Base-by-base conservation (phyloP, 1,140 invertebrate species). In the Acyrthosiphon pisum region DNA sequence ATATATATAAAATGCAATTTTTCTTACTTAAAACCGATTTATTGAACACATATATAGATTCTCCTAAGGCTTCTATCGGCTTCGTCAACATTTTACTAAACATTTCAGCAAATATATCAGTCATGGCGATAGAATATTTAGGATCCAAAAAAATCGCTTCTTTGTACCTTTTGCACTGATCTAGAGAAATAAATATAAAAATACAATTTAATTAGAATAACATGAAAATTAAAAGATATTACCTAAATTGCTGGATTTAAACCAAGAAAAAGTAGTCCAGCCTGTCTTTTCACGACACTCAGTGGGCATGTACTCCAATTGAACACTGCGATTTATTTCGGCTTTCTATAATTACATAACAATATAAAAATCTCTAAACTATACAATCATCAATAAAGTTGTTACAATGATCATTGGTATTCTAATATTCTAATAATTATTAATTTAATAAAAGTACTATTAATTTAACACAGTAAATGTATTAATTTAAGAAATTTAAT, bases 21-120 rank as follows among this genome's bases (percentile, higher is more conserved):
- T 11, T 86, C 46, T 93, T 86, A 93, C 91, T 93, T 56, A 93
- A 93, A 84, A 46, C 91, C 20, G 91, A 37, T 84, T 93, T 93
- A 56, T 93, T 93, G 44, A 93, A 93, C 30, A 53, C 22, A 56
- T 93, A 93, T 30, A 93, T 93, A 20, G 91, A 93, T 20, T 41
- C 48, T 93, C 91, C 91, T 44, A 93, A 93, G 8, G n/a, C 22
- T 83, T 93, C 91, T n/a, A 93, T 14, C 1, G 91, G 91, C 44
- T 93, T 93, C 50, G 46, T 84, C 9, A 93, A 44, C 7, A 93
- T 93, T 93, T 56, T 86, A 83, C 91, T 86, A 0, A 84, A 0
- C 91, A 93, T 93, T 86, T 93, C 91, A 30, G 91, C 81, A 0
- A 93, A 86, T n/a, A 93, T 50, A 44, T 93, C 91, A 9, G 91